phyloP scores from a whole-genome alignment of 2,797 vertebrate species.

The Coreius guichenoti region DNA sequence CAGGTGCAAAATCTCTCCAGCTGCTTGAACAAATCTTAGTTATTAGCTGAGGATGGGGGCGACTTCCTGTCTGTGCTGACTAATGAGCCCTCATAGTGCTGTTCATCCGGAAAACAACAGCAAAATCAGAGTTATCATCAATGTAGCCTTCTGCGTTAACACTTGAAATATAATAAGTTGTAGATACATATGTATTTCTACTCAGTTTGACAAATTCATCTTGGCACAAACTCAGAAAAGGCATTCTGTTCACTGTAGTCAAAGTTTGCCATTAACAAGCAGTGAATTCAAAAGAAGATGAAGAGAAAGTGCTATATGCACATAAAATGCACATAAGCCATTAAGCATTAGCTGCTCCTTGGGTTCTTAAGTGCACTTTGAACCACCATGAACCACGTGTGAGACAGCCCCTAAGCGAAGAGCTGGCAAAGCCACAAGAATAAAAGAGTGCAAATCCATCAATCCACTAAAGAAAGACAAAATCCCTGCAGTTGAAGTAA shows the following conservation, averaged over 20 bases:
- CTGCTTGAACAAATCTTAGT: conserved; percentile 63
- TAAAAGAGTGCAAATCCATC: conserved; percentile 10
- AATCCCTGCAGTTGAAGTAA: conserved; percentile 31
- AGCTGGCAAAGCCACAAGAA: conserved; percentile 15
- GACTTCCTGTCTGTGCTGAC: conserved; percentile 51
- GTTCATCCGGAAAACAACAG: conserved; percentile 21
- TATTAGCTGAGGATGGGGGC: conserved; percentile 53
- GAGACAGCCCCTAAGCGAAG: not conserved
- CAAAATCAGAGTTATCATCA: not conserved
- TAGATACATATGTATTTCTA: not conserved
- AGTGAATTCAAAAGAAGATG: conserved; percentile 59
- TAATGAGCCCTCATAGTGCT: conserved; percentile 50
- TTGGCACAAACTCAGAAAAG: not conserved
- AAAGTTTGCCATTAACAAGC: conserved; percentile 67
- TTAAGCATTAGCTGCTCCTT: conserved; percentile 17
- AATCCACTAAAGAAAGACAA: conserved; percentile 26
- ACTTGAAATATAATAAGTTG: not conserved
- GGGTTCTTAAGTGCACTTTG: conserved; percentile 31
- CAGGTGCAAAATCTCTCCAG: conserved; percentile 58
- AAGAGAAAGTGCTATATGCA: conserved; percentile 63
- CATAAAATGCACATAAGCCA: conserved; percentile 40
- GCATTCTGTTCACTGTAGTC: not conserved
- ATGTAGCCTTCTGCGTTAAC: not conserved
- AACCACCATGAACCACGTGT: conserved; percentile 6
- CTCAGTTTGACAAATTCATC: not conserved